Percentiles rank a stretch among this genome's conserved stretches.
phyloP scores from a whole-genome alignment of 2,888 invertebrate species.

The Melanchra persicariae region DNA sequence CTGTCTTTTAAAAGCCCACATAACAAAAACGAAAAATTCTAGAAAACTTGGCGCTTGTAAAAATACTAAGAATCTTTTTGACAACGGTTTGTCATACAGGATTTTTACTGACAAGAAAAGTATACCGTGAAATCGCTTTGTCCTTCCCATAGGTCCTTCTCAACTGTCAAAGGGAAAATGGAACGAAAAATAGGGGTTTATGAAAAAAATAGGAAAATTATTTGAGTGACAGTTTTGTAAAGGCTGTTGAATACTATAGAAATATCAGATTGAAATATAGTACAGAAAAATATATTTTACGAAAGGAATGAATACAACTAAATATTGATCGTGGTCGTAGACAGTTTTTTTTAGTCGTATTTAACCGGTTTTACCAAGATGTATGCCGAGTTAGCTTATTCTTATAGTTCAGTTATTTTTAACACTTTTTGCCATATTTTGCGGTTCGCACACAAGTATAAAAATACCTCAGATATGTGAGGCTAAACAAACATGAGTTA shows the following conservation, averaged over 20 bases:
- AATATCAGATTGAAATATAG: constrained; percentile 3
- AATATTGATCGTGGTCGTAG: background rate
- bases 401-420: too few species aligned
- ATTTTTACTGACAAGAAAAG: constrained; percentile 48
- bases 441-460: background rate
- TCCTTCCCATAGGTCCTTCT: constrained; percentile 39
- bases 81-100: constrained; percentile 48
- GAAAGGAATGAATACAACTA: background rate
- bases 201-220: constrained; percentile 43
- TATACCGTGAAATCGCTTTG: constrained; percentile 55
- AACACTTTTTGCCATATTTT: background rate
- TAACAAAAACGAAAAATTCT: constrained; percentile 5
- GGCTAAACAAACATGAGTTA: too few species aligned
- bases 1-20: background rate
- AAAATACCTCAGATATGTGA: too few species aligned
- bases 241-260: constrained; percentile 22
- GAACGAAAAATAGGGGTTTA: constrained; percentile 45
- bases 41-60: background rate
- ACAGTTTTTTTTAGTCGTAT: background rate
- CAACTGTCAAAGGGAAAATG: constrained; percentile 43
- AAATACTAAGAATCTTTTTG: constrained; percentile 35
- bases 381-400: background rate
- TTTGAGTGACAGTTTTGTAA: constrained; percentile 45
- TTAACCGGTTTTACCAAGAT: background rate
- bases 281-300: background rate